phyloP scores from a whole-genome alignment of 2,888 invertebrate species.

The Cheilosia impressa region DNA sequence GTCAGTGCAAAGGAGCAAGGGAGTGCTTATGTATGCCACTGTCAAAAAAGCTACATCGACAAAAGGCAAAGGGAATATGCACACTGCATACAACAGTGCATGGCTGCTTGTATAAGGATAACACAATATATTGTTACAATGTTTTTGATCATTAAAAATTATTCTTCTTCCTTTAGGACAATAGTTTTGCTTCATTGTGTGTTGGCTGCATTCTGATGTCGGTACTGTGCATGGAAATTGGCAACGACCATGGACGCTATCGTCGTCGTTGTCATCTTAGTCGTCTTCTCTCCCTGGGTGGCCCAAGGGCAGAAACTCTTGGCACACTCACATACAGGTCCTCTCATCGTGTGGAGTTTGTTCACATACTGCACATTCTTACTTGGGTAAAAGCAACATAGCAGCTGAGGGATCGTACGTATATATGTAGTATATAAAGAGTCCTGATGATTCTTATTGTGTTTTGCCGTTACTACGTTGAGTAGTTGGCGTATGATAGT shows the following conservation, averaged over 20 bases:
- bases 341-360: conserved; percentile 37
- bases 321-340: conserved; percentile 15
- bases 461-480: conserved; percentile 38
- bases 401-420: conserved; percentile 16
- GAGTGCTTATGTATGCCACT: conserved; percentile 1
- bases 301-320: conserved; percentile 49
- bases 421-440: conserved; percentile 25
- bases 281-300: conserved; percentile 24
- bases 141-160: conserved; percentile 73
- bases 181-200: conserved; percentile 38
- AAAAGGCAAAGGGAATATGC: conserved; percentile 28
- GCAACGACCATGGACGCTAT: conserved; percentile 50
- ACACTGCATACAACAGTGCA: conserved; percentile 15
- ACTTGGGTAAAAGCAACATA: conserved; percentile 25
- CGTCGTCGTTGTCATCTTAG: conserved; percentile 11
- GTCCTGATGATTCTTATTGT: conserved; percentile 46
- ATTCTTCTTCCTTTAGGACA: conserved; percentile 48
- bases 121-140: conserved; percentile 61
- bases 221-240: conserved; percentile 52
- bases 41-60: conserved; percentile 44
- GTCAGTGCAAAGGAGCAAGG: conserved; percentile 1
- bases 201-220: conserved; percentile 29
- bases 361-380: conserved; percentile 24
- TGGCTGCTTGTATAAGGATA: conserved; percentile 33
- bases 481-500: conserved; percentile 36